Evolutionary conservation across 2,797 vertebrate species (phyloP).

Genomic region (Schizothorax lantsangensis): DNA sequence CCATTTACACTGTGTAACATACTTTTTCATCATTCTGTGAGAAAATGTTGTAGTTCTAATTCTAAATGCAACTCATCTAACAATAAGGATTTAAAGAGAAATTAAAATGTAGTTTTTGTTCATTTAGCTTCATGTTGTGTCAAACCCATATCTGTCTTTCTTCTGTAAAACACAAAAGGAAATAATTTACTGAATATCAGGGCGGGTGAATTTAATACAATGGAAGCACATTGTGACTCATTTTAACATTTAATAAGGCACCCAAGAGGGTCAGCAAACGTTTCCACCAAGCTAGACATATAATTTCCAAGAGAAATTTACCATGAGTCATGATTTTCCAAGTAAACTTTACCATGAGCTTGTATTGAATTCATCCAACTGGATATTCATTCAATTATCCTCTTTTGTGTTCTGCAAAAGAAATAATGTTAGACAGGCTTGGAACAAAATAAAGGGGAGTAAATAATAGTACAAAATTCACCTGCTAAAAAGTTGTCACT

Average conservation of each 20-base stretch:
- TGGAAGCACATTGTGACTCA: neutral
- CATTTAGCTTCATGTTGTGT: neutral
- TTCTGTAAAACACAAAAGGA: neutral
- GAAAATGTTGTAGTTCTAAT: neutral
- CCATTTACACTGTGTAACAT: neutral
- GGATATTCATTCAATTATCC: neutral
- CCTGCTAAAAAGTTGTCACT: neutral
- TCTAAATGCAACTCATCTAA: neutral
- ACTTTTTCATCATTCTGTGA: neutral
- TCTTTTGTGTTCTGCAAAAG: neutral
- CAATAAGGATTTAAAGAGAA: neutral
- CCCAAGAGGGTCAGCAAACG: slow-evolving; percentile 1
- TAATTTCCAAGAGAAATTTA: slow-evolving; percentile 7
- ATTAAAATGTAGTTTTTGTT: neutral
- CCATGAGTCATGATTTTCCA: slow-evolving; percentile 13
- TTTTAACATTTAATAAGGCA: neutral
- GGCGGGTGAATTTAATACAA: neutral
- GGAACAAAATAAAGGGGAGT: neutral
- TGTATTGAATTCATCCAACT: neutral
- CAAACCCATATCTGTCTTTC: neutral
- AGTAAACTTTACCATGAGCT: neutral
- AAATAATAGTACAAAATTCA: neutral
- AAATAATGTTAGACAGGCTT: neutral
- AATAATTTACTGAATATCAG: slow-evolving; percentile 6
- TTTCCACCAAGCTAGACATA: neutral